Evolutionary conservation across 2,888 invertebrate genomes (phyloP).

Genomic region (Lasioglossum oenotherae): DNA sequence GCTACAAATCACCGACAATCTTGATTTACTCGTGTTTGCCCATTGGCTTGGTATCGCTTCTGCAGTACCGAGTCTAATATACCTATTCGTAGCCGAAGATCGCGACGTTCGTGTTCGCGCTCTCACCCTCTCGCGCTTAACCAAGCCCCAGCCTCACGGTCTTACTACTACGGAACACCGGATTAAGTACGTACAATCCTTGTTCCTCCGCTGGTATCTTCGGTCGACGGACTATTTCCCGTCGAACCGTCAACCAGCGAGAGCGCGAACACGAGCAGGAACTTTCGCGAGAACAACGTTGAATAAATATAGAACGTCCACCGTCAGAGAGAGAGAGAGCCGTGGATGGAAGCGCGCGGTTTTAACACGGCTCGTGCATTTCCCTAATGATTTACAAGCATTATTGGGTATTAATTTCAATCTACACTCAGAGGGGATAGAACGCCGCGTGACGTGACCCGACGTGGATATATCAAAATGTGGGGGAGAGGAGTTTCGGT

Average conservation of each 20-base stretch:
- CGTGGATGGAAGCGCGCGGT: slow-evolving; percentile 73
- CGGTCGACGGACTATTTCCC: background rate
- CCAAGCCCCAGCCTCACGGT: slow-evolving; percentile 74
- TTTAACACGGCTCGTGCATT: slow-evolving; percentile 80
- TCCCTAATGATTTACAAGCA: slow-evolving; percentile 83
- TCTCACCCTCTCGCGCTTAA: slow-evolving; percentile 37
- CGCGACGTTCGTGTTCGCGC: slow-evolving; percentile 11
- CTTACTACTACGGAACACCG: slow-evolving; percentile 79
- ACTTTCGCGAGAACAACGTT: slow-evolving; percentile 51
- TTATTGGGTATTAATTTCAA: slow-evolving; percentile 84
- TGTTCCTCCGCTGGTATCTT: background rate
- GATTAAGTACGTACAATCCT: slow-evolving; percentile 75
- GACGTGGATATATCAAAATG: slow-evolving; percentile 71
- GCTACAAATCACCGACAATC: slow-evolving; percentile 83
- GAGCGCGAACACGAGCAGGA: background rate
- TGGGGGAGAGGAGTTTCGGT: slow-evolving; percentile 43
- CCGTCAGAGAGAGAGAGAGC: slow-evolving; percentile 69
- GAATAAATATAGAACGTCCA: slow-evolving; percentile 66
- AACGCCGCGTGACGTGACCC: slow-evolving; percentile 74
- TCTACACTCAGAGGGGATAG: slow-evolving; percentile 79
- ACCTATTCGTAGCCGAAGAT: slow-evolving; percentile 62
- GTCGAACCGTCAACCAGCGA: background rate
- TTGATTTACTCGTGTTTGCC: slow-evolving; percentile 84
- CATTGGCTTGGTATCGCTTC: slow-evolving; percentile 83
- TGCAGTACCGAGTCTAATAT: slow-evolving; percentile 78